phyloP scores from a whole-genome alignment of 1,140 invertebrate genomes.

The Drosophila bocqueti region DNA sequence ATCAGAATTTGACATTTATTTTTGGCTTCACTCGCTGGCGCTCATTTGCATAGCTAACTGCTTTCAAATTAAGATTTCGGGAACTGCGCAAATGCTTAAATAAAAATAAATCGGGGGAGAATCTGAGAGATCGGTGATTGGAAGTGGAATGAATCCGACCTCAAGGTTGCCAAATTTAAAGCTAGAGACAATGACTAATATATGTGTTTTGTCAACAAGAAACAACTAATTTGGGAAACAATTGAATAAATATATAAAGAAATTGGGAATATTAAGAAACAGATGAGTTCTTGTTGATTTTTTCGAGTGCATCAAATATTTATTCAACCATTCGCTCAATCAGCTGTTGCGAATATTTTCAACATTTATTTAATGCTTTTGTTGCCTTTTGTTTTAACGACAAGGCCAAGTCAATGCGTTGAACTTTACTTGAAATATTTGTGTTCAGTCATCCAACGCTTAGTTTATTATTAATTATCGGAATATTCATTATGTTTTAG shows the following conservation, averaged over 20 bases:
- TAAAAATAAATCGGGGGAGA: background rate
- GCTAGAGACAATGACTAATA: constrained; percentile 30
- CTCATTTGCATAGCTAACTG: constrained; percentile 37
- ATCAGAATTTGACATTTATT: constrained; percentile 22
- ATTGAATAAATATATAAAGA: constrained; percentile 22
- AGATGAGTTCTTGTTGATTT: constrained; percentile 9
- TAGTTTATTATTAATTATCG: constrained; percentile 39
- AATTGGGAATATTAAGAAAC: constrained; percentile 17
- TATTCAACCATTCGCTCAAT: constrained; percentile 19
- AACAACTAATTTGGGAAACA: constrained; percentile 27
- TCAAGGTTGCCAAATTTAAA: constrained; percentile 26
- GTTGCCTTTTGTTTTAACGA: constrained; percentile 7
- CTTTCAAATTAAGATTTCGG: constrained; percentile 40
- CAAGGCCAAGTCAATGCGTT: constrained; percentile 53
- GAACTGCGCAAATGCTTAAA: constrained; percentile 42
- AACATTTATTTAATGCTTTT: constrained; percentile 14
- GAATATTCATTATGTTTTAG: constrained; percentile 33
- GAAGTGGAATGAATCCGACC: background rate
- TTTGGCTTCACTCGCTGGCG: constrained; percentile 22
- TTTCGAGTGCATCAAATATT: constrained; percentile 46
- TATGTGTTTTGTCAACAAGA: constrained; percentile 20
- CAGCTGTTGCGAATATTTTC: constrained; percentile 49
- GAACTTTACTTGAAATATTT: constrained; percentile 48
- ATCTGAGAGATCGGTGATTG: background rate
- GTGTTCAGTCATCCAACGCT: constrained; percentile 42